Evolutionary conservation across 1,140 invertebrate genomes (phyloP).

Genomic region (Neodiprion pinetum): DNA sequence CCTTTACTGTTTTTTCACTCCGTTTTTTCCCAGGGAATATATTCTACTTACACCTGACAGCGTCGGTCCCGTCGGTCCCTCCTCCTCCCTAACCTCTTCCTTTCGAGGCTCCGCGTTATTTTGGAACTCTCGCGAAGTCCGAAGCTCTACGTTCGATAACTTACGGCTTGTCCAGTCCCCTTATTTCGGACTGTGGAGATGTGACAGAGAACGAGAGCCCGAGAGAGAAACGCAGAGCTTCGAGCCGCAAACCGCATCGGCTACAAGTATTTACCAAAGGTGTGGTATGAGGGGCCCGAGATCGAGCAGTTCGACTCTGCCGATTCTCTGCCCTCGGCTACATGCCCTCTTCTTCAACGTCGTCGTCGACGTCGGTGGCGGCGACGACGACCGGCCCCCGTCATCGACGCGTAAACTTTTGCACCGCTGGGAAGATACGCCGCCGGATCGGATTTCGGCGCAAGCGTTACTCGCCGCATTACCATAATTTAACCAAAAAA

Average conservation of each 20-base stretch:
- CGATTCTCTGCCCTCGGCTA: not conserved
- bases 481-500: constrained; percentile 24
- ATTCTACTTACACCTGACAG: not conserved
- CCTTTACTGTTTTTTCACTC: not conserved
- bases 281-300: not conserved
- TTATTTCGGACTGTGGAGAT: not conserved
- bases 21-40: not conserved
- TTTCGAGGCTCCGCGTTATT: too few species aligned
- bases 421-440: constrained; percentile 15
- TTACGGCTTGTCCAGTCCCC: not conserved
- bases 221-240: not conserved
- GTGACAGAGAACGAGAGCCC: not conserved
- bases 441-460: constrained; percentile 30
- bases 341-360: too few species aligned
- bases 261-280: not conserved
- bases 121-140: not conserved
- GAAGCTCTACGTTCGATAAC: not conserved
- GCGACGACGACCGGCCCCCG: not conserved
- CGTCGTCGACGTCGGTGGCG: not conserved
- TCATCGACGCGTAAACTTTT: not conserved
- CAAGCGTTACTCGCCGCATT: constrained; percentile 23
- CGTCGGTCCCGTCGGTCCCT: not conserved
- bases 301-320: not conserved
- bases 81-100: too few species aligned
- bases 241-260: not conserved